Evolutionary conservation across 1,140 invertebrate species (phyloP), one percentile per base, ranked within the genome.

Genomic region (Ceratina calcarata): DNA sequence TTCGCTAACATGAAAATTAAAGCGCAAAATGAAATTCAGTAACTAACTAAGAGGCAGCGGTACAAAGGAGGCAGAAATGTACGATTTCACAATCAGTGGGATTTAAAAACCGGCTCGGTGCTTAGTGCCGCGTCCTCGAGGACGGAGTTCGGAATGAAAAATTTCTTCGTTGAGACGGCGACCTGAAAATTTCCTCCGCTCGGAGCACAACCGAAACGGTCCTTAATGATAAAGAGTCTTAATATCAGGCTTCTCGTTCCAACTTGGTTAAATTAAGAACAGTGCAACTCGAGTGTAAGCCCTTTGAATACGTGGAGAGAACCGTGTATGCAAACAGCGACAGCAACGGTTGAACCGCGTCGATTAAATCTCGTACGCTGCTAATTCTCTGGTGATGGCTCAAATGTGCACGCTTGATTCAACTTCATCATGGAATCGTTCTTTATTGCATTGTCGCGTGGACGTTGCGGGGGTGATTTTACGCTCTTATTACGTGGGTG

Each of bases 251-350:
- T 18, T 51, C 71, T 22, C 53, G 71, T 22, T 80, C 37, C 45
- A 15, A 70, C 66, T 45, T n/a, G 61, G 75, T 72, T 60, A 80
- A 80, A 80, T 80, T 80, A 80, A 80, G 57, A 62, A 64, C 53
- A 51, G 78, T 53, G 22, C 37, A 45, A 6, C 10, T 45, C 37
- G 37, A 45, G 37, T 10, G 6, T 45, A 45, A 45, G 37, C 37
- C 2, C 37, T 45, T 45, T 45, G 0, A 45, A 45, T 0, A 45
- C 37, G 51, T 69, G 60, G 68, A 58, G 70, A 81, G 51, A 66
- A 75, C 71, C 45, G 77, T 13, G 12, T 72, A 27, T 61, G 78
- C 64, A 45, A 74, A 78, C 78, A 79, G 37, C 24, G 62, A 74
- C 78, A 60, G 61, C 13, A 27, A 20, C 78, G 57, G 45, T 70